A percentile compares a stretch with the other conserved stretches of the same genome.
These are phyloP conservation scores for Microcebus jonahi DNA, from an alignment of 2,113 vertebrate species.

Conservation along the genomic window DNA sequence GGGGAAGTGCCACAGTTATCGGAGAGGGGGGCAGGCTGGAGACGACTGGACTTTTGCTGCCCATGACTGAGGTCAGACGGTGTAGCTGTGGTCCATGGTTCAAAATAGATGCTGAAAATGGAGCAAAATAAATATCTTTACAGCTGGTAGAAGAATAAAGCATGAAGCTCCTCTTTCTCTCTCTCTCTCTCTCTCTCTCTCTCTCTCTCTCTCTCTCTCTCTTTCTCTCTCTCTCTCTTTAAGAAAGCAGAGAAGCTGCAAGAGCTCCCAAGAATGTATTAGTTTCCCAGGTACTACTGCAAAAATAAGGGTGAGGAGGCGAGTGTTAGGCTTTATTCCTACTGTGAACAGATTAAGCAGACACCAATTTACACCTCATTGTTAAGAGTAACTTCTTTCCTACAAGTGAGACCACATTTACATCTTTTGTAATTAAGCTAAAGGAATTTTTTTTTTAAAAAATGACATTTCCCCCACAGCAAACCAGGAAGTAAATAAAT, in stretches of 20 bases:
- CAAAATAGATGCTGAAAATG: background rate
- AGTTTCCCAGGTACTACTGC: conserved; percentile 50
- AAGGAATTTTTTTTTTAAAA: background rate
- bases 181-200: no score
- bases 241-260: conserved; percentile 38
- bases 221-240: no score
- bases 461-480: background rate
- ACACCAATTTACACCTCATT: conserved; percentile 81
- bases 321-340: conserved; percentile 35
- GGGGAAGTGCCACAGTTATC: background rate
- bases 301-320: conserved; percentile 58
- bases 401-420: conserved; percentile 65
- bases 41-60: background rate
- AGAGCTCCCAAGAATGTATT: conserved; percentile 31
- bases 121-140: background rate
- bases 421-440: conserved; percentile 64
- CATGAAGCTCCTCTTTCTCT: background rate
- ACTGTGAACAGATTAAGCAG: conserved; percentile 72
- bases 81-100: background rate
- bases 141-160: background rate
- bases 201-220: background rate
- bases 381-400: conserved; percentile 73
- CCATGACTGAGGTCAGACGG: background rate
- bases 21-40: background rate
- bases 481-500: conserved; percentile 61